Base-by-base conservation (phyloP, 2,888 invertebrate species). In the Criorhina ranunculi region DNA sequence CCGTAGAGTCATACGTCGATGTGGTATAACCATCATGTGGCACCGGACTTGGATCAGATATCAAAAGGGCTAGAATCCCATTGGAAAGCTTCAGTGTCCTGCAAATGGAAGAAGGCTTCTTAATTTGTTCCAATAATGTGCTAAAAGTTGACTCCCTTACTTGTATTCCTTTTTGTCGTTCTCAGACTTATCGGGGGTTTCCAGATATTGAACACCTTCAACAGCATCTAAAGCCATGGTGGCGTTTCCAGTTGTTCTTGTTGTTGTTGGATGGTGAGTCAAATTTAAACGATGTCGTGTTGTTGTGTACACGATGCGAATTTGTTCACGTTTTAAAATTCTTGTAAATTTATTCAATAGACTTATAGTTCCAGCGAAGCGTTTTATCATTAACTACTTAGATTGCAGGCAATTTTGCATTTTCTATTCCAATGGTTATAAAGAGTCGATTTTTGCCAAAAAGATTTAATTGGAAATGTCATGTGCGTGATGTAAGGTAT, bases 151-250 rank as follows among this genome's bases (percentile, higher is more conserved):
- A 31, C 90, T 88, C 29, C 80, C 88, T 86, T 87, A 96, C 96
- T 94, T 95, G 90, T 96, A 96, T 73, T 94, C 92, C 90, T 96
- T 97, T 90, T 95, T 95, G 91, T 97, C 97, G 87, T 94, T 95
- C 70, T 93, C 93, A 60, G 96, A 96, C 92, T 96, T 96, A 37
- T 94, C 93, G 8, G 96, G 96, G 86, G 92, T 91, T 53, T 92
- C 88, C 82, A 94, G 90, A 88, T 91, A 91, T 19, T 81, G 87
- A 4, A 90, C 87, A 29, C 70, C 77, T 0, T 88, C 87, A 9
- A 87, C 75, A 42, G 51, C 29, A 19, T 19, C 11, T 37, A 19
- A 40, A 11, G 44, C 55, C 78, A 78, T 78, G 62, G 29, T 62
- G 29, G 69, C 24, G 46, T n/a, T 31, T 37, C 8, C 62, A 40